Conservation (phyloP, 2,888 invertebrate genomes). For the Conomelus anceps region DNA sequence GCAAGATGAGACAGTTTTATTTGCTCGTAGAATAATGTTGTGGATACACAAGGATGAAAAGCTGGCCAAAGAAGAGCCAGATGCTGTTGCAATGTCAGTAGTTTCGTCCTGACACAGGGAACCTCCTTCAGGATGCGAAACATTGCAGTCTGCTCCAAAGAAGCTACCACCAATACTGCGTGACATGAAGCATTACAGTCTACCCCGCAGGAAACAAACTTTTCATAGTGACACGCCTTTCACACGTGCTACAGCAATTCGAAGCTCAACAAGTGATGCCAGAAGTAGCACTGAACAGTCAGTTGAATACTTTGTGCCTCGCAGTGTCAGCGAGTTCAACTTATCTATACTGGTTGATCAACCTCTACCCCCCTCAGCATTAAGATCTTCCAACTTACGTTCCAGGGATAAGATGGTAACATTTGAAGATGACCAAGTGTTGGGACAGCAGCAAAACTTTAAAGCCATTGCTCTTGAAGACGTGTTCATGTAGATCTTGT, state of each 20-base stretch:
- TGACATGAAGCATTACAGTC: constrained; percentile 32
- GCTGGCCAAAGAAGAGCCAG: constrained; percentile 43
- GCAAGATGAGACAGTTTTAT: constrained; percentile 63
- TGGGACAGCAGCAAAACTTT: constrained; percentile 33
- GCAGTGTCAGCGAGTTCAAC: constrained; percentile 78
- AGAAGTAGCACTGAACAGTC: constrained; percentile 40
- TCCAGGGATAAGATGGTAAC: constrained; percentile 72
- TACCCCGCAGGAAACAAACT: constrained; percentile 28
- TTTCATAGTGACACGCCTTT: constrained; percentile 27
- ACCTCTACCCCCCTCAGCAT: constrained; percentile 39
- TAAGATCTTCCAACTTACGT: constrained; percentile 38
- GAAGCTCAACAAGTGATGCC: constrained; percentile 40
- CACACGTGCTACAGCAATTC: constrained; percentile 29
- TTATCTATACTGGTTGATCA: constrained; percentile 54
- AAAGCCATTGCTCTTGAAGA: constrained; percentile 53
- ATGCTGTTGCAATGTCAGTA: constrained; percentile 43
- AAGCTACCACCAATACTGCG: constrained; percentile 23
- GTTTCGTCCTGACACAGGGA: constrained; percentile 50
- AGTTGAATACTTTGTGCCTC: constrained; percentile 75
- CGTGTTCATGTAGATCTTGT: constrained; percentile 67
- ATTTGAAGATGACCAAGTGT: constrained; percentile 61
- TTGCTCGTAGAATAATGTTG: constrained; percentile 47
- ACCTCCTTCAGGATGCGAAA: constrained; percentile 44
- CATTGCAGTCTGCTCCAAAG: constrained; percentile 21
- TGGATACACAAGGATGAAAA: constrained; percentile 39